Conservation (phyloP, 2,797 vertebrate genomes). For the Gallinago stenura region DNA sequence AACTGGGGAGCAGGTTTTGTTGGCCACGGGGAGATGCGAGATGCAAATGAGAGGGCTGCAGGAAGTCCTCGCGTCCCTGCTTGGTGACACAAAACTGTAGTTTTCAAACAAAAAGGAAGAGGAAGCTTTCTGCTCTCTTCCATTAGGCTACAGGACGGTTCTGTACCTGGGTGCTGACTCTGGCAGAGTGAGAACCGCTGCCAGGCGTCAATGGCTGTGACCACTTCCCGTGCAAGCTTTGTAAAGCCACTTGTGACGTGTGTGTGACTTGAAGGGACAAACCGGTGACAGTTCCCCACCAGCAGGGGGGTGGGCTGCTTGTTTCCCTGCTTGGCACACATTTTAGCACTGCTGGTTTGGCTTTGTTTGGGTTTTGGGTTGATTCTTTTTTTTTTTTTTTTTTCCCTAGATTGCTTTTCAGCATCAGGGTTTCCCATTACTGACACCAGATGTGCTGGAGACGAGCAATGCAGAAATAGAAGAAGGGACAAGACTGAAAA, state of each 20-base stretch:
- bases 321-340: neutral
- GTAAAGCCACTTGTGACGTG: neutral
- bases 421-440: slow-evolving; percentile 9
- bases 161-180: neutral
- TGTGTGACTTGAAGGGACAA: neutral
- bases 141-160: neutral
- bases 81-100: neutral
- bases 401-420: neutral
- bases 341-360: neutral
- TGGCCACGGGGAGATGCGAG: neutral
- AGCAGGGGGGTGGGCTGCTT: neutral
- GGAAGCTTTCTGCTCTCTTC: neutral
- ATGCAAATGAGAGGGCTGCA: neutral
- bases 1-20: fast-evolving
- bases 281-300: neutral
- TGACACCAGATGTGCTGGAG: slow-evolving; percentile 7
- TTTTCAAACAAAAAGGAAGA: neutral
- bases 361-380: neutral
- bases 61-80: neutral
- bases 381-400: neutral
- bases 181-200: neutral
- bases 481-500: neutral
- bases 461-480: neutral
- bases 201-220: neutral
- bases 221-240: neutral